Conservation (phyloP, 2,797 vertebrate species). For the Bradypus variegatus region DNA sequence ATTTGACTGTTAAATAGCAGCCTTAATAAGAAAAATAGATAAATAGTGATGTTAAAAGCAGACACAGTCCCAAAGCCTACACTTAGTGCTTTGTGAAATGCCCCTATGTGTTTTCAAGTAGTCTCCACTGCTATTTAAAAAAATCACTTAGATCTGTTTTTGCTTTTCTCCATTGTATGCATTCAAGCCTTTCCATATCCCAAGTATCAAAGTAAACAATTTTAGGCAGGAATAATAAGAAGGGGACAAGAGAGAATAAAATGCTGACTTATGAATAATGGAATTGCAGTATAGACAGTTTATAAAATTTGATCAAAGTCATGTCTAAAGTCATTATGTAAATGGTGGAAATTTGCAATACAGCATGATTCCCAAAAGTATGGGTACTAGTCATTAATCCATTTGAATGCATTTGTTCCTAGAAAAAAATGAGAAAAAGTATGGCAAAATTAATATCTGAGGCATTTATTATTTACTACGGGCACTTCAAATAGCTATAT, state of each 20-base stretch:
- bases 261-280: not conserved
- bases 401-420: not conserved
- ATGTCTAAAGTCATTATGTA: not conserved
- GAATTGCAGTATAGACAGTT: not conserved
- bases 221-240: not conserved
- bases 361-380: not conserved
- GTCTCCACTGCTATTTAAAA: not conserved
- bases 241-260: not conserved
- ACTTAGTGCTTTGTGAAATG: not conserved
- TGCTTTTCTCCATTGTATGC: not conserved
- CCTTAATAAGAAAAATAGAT: not conserved
- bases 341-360: not conserved
- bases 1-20: not conserved
- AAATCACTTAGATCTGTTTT: not conserved
- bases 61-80: accelerated
- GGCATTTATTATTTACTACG: not conserved
- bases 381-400: not conserved
- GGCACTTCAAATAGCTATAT: not conserved
- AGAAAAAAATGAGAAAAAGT: not conserved
- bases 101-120: not conserved
- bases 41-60: not conserved
- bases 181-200: not conserved
- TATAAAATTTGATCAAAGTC: not conserved
- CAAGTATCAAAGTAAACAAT: not conserved
- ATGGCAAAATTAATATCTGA: not conserved